A percentile compares a stretch with the other conserved stretches of the same genome.
These are phyloP conservation scores for Pediacus dermestoides DNA, from an alignment of 2,888 invertebrate genomes.

Conservation along the genomic window DNA sequence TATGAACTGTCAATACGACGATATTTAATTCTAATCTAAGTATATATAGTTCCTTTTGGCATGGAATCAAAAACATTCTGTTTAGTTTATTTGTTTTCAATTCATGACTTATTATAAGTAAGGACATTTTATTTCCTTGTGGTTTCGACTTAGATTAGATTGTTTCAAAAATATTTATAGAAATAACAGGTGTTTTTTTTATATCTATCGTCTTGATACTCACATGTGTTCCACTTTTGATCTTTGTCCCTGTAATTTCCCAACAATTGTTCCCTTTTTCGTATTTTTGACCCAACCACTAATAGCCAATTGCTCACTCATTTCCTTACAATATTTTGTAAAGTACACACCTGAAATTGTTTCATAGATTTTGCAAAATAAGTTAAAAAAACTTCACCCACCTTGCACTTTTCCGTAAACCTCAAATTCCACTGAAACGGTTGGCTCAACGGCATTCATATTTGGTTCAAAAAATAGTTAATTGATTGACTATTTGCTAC, in stretches of 20 bases:
- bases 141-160: no score
- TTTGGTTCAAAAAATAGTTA: no score
- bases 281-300: slow-evolving; percentile 93
- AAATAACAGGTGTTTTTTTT: slow-evolving; percentile 6
- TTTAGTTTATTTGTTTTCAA: no score
- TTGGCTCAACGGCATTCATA: slow-evolving; percentile 46
- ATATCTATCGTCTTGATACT: no score
- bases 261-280: slow-evolving; percentile 80
- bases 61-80: no score
- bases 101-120: no score
- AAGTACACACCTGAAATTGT: slow-evolving; percentile 78
- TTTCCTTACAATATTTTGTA: slow-evolving; percentile 82
- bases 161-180: slow-evolving; percentile 6
- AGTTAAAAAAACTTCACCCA: slow-evolving; percentile 44
- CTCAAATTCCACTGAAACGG: slow-evolving; percentile 84
- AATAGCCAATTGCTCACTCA: slow-evolving; percentile 68
- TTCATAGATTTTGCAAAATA: slow-evolving; percentile 4
- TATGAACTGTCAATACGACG: slow-evolving; percentile 14
- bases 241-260: slow-evolving; percentile 83
- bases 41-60: no score
- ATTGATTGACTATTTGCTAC: no score
- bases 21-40: no score
- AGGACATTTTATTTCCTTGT: no score
- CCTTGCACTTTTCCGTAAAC: slow-evolving; percentile 90
- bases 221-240: slow-evolving; percentile 79